Conservation (phyloP, 2,797 vertebrate species). For the Gallinago nigripennis region DNA sequence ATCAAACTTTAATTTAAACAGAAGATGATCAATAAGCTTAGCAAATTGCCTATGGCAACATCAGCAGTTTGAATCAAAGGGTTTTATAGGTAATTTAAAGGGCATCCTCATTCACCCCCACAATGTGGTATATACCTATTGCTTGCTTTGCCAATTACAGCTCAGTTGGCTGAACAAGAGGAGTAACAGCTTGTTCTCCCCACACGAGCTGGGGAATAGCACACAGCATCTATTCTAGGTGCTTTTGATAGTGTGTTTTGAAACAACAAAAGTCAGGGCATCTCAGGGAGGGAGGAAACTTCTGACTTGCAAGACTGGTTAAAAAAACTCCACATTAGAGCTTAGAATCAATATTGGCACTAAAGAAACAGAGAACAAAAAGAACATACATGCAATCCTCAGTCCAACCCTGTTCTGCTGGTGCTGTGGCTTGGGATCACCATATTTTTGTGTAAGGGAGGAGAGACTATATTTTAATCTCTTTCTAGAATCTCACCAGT, state of each 20-base stretch:
- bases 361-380: neutral
- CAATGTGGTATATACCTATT: neutral
- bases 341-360: neutral
- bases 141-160: constrained; percentile 21
- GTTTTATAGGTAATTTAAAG: constrained; percentile 79
- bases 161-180: neutral
- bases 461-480: neutral
- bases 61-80: constrained; percentile 78
- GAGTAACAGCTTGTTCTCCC: neutral
- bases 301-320: neutral
- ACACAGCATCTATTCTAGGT: neutral
- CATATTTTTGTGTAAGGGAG: neutral
- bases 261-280: neutral
- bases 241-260: neutral
- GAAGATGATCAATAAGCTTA: constrained; percentile 82
- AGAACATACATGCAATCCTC: neutral
- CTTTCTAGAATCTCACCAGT: neutral
- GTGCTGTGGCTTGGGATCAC: neutral
- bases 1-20: constrained; percentile 84
- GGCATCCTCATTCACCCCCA: constrained; percentile 61
- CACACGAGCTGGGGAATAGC: neutral
- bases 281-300: neutral
- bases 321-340: neutral
- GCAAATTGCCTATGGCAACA: constrained; percentile 80
- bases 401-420: neutral